phyloP scores from a whole-genome alignment of 2,113 vertebrate genomes.

The Eublepharis macularius region DNA sequence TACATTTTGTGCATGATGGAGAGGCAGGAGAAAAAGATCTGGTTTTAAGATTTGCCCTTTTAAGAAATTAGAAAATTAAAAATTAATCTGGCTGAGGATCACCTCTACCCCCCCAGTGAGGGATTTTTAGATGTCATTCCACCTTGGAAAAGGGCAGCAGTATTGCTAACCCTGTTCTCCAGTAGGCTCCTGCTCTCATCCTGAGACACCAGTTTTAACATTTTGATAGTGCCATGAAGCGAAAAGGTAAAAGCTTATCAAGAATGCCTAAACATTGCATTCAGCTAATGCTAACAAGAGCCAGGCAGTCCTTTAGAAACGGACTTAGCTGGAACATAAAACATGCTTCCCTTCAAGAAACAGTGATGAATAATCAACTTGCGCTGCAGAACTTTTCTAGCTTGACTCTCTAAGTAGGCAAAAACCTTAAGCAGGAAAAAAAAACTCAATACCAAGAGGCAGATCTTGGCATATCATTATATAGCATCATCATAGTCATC shows the following conservation, averaged over 20 bases:
- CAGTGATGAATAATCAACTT: background rate
- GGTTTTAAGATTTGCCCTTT: slow-evolving; percentile 61
- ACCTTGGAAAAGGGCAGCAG: slow-evolving; percentile 34
- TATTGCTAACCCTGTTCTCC: background rate
- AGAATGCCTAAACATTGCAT: slow-evolving; percentile 21
- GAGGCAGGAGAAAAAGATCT: slow-evolving; percentile 33
- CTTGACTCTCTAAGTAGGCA: background rate
- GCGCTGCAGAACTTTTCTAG: background rate
- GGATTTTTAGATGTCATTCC: slow-evolving; percentile 56
- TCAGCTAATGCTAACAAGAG: slow-evolving; percentile 29
- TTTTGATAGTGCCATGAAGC: slow-evolving; percentile 47
- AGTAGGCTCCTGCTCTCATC: background rate
- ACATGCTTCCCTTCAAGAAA: background rate
- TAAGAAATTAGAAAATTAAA: slow-evolving; percentile 72
- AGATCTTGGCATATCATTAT: too few species aligned
- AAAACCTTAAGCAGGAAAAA: too few species aligned
- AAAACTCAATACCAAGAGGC: too few species aligned
- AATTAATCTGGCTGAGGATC: slow-evolving; percentile 62
- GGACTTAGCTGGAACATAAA: background rate
- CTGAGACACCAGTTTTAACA: slow-evolving; percentile 41
- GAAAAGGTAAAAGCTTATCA: slow-evolving; percentile 43
- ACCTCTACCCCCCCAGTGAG: slow-evolving; percentile 10
- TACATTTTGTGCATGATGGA: slow-evolving; percentile 51
- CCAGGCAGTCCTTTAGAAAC: slow-evolving; percentile 1
- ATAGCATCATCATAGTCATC: too few species aligned